Base-by-base conservation (phyloP, 2,888 invertebrate species). In the Nesidiocoris tenuis region DNA sequence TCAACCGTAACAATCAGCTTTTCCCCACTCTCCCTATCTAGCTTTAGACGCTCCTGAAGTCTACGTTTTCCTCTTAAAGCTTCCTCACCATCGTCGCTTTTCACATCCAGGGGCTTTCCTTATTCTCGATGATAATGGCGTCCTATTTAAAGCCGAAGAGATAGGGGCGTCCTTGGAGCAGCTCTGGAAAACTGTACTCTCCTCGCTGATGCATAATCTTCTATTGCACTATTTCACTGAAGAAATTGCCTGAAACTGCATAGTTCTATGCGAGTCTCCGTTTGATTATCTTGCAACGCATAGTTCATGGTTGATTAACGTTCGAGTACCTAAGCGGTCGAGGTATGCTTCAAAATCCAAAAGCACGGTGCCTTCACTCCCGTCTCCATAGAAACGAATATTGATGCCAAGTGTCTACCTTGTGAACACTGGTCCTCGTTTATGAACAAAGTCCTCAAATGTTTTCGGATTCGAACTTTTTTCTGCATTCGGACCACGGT, bases 1-100 rank as follows among this genome's bases (percentile, higher is more conserved):
- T 72, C 72, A 72, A 72, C 54, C 72, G 72, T 72, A 72, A 72
- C 72, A 72, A 72, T 64, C 72, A 72, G 72, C 72, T 72, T 72
- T 55, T 12, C 64, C 54, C 63, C 21, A 25, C 71, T 54, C 24
- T 39, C 22, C 23, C 25, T 61, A 9, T 18, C 70, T n/a, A 17
- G 18, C 57, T 70, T 21, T 57, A 23, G 57, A 18, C 22, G 17
- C 19, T 59, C 71, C 23, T 70, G 16, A 17, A 22, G 25, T 39
- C 54, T 18, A 24, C 54, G 21, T 5, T 16, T 24, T 55, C 21
- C 23, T 23, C 63, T 63, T 56, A 16, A 9, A 18, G 9, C 21
- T 39, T 39, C 61, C 21, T n/a, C 64, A 19, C n/a, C 64, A 25
- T 24, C 19, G 57, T 61, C 57, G 22, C 57, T n/a, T n/a, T n/a